These are phyloP conservation scores for Drosophila colorata DNA, from an alignment of 2,888 invertebrate genomes.

Conservation along the genomic window DNA sequence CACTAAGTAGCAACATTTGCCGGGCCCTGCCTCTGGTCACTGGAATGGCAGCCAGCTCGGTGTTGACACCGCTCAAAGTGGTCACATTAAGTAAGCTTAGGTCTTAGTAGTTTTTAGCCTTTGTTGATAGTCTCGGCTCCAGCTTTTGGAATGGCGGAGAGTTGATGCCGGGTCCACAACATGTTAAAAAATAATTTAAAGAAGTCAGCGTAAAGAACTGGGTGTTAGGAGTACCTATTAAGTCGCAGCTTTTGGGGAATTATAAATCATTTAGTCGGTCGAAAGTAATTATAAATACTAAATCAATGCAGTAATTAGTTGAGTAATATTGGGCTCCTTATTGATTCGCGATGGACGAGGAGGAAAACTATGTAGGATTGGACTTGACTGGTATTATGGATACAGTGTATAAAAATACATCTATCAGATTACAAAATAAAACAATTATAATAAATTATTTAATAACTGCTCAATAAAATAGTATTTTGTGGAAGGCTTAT, in stretches of 20 bases:
- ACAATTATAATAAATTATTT: no score
- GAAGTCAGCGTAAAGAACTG: conserved; percentile 18
- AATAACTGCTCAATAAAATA: no score
- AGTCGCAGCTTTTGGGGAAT: conserved; percentile 16
- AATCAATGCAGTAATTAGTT: conserved; percentile 26
- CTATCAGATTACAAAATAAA: no score
- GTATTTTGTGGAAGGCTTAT: no score
- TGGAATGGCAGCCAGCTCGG: conserved; percentile 30
- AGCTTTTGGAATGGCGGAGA: neutral
- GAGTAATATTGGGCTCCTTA: neutral
- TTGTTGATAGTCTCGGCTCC: conserved; percentile 51
- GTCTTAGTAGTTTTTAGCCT: conserved; percentile 77
- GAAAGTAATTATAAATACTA: conserved; percentile 19
- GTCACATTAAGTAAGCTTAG: conserved; percentile 81
- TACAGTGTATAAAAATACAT: no score
- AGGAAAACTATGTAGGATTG: no score
- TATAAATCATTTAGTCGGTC: conserved; percentile 15
- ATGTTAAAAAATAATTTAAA: conserved; percentile 19
- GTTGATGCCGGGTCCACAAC: conserved; percentile 10
- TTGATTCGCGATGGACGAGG: neutral
- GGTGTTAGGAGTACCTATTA: conserved; percentile 22
- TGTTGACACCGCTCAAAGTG: conserved; percentile 76
- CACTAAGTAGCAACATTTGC: conserved; percentile 58
- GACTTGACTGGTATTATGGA: no score
- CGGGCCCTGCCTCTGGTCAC: conserved; percentile 14